Percentiles rank a stretch among this genome's conserved stretches.
phyloP scores from a whole-genome alignment of 1,140 invertebrate genomes.

The Reticulitermes speratus region DNA sequence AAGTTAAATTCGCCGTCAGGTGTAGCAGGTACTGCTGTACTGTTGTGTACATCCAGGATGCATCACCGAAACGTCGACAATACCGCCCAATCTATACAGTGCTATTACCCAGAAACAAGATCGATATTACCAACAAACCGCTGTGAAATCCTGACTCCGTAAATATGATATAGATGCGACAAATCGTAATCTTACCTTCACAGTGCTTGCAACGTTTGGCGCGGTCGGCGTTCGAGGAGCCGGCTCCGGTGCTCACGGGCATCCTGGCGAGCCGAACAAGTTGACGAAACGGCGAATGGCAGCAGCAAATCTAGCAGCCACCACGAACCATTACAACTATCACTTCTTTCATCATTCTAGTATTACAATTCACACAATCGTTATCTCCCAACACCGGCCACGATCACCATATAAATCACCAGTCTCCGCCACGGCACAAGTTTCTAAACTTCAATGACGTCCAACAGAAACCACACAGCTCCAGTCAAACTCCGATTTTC shows the following conservation, averaged over 20 bases:
- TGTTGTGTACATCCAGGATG: no score
- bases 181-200: not conserved
- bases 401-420: not conserved
- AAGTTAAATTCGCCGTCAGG: no score
- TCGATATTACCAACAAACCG: no score
- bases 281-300: not conserved
- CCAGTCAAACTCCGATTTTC: not conserved
- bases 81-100: no score
- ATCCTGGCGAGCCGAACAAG: slow-evolving; percentile 2
- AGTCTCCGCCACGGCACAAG: not conserved
- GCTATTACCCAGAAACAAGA: no score
- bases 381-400: not conserved
- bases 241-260: slow-evolving; percentile 4
- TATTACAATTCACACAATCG: not conserved
- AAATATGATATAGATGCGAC: no score
- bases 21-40: no score
- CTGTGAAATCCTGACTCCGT: no score
- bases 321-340: not conserved
- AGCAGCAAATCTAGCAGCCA: not conserved
- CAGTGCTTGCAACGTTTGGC: slow-evolving; percentile 9
- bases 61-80: no score
- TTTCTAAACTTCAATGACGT: not conserved
- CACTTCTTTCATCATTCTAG: slow-evolving; percentile 2
- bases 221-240: not conserved
- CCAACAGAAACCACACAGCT: no score